Percentiles rank a stretch among this genome's conserved stretches.
Evolutionary conservation across 2,113 vertebrate genomes (phyloP).

Genomic region (Ictalurus punctatus): DNA sequence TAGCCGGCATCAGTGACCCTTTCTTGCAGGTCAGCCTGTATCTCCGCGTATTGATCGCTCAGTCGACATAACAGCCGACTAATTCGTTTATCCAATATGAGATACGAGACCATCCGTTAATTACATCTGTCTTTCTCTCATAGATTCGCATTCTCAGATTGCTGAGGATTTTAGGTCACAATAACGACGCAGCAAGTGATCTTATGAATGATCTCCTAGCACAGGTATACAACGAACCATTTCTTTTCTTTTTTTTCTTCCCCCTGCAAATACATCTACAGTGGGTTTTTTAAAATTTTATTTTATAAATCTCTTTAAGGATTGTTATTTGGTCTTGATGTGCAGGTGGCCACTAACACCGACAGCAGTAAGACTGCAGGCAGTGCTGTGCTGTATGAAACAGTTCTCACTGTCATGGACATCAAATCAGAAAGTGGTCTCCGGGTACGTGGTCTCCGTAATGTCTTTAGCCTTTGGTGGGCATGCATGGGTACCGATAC

Average conservation of each 20-base stretch:
- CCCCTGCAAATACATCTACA: background rate
- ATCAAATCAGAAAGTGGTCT: slow-evolving; percentile 85
- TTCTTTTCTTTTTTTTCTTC: background rate
- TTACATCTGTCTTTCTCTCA: background rate
- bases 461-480: background rate
- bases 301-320: background rate
- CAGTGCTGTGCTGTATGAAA: slow-evolving; percentile 85
- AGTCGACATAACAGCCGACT: background rate
- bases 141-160: slow-evolving; percentile 80
- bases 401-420: slow-evolving; percentile 84
- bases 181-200: slow-evolving; percentile 80
- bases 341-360: slow-evolving; percentile 87
- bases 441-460: slow-evolving; percentile 67
- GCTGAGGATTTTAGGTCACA: slow-evolving; percentile 81
- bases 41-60: background rate
- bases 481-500: background rate
- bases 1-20: slow-evolving; percentile 85
- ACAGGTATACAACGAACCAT: slow-evolving; percentile 70
- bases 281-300: background rate
- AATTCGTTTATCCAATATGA: background rate
- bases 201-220: slow-evolving; percentile 87
- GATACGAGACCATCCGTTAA: background rate
- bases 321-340: slow-evolving; percentile 7
- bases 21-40: slow-evolving; percentile 81
- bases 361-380: slow-evolving; percentile 87